Conservation (phyloP, 2,113 vertebrate species). For the Oxyruncus cristatus region DNA sequence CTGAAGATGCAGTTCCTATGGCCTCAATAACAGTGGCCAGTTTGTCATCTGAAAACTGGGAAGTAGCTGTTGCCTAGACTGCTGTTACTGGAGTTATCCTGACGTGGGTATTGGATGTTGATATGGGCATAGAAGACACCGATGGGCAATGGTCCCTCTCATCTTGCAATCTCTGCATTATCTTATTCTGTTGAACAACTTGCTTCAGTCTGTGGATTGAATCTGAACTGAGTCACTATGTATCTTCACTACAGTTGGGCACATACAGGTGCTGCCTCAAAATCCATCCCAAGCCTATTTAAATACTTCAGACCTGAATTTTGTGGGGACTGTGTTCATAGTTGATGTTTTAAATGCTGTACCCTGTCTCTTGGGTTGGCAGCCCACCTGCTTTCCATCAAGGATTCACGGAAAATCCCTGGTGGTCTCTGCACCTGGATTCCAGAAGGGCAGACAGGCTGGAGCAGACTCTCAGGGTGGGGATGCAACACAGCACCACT, state of each 20-base stretch:
- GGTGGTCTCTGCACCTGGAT: neutral
- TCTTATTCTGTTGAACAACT: neutral
- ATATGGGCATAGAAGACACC: neutral
- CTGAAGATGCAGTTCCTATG: neutral
- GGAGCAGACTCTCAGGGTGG: neutral
- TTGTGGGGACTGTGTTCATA: neutral
- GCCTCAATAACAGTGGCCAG: neutral
- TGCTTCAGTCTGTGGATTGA: neutral
- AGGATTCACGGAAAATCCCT: neutral
- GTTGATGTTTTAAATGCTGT: neutral
- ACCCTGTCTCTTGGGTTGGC: neutral
- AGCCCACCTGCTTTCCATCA: neutral
- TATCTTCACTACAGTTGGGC: neutral
- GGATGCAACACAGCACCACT: neutral
- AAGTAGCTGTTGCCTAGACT: neutral
- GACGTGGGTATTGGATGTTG: neutral
- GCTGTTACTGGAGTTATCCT: neutral
- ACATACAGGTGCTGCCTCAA: neutral
- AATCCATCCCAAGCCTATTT: neutral
- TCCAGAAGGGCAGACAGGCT: neutral
- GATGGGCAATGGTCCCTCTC: neutral
- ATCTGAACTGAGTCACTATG: neutral
- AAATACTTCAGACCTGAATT: neutral
- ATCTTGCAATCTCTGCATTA: neutral
- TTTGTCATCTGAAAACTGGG: neutral